Evolutionary conservation across 1,140 invertebrate species (phyloP).

Genomic region (Drosophila parabipectinata): DNA sequence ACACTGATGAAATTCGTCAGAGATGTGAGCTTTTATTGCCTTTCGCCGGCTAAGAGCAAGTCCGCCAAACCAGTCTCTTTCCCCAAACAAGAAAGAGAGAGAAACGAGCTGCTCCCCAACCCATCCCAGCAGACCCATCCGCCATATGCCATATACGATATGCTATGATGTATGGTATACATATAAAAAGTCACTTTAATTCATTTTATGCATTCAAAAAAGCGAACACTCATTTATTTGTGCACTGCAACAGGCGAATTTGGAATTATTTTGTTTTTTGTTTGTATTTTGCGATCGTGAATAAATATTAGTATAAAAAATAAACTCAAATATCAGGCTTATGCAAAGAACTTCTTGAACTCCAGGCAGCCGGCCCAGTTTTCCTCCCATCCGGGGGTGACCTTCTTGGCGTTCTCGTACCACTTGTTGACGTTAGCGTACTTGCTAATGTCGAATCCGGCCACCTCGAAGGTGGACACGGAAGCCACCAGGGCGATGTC

Average conservation of each 20-base stretch:
- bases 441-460: conserved; percentile 87
- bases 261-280: conserved; percentile 38
- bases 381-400: conserved; percentile 89
- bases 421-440: conserved; percentile 89
- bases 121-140: background rate
- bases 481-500: conserved; percentile 87
- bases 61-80: background rate
- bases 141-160: background rate
- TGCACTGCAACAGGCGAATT: conserved; percentile 30
- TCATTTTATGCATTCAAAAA: conserved; percentile 40
- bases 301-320: conserved; percentile 56
- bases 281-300: conserved; percentile 25
- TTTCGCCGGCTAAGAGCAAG: background rate
- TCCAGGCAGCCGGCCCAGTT: conserved; percentile 87
- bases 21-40: conserved; percentile 2
- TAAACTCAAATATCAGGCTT: conserved; percentile 41
- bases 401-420: conserved; percentile 88
- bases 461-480: conserved; percentile 88
- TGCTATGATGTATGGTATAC: background rate
- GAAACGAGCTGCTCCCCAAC: background rate
- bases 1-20: conserved; percentile 6
- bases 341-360: conserved; percentile 84
- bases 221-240: conserved; percentile 48
- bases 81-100: conserved; percentile 14
- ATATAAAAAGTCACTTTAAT: conserved; percentile 7